phyloP scores from a whole-genome alignment of 2,888 invertebrate genomes.

The Melieria picta region DNA sequence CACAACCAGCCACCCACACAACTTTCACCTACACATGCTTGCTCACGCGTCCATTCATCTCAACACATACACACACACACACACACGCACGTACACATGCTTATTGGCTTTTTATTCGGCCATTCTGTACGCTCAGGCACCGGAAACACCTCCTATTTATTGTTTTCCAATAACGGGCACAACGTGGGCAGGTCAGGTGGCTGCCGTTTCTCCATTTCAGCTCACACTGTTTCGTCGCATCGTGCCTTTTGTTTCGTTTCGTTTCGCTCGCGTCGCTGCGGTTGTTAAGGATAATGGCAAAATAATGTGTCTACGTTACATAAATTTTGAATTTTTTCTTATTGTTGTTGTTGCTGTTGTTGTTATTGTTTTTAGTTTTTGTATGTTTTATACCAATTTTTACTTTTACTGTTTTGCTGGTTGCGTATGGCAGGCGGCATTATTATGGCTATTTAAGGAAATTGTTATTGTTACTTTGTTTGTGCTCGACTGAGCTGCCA shows the following conservation, averaged over 20 bases:
- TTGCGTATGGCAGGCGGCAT: conserved; percentile 29
- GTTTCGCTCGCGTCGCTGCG: not conserved
- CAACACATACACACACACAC: no score
- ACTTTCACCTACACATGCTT: no score
- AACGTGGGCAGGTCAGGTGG: not conserved
- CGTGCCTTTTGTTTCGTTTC: not conserved
- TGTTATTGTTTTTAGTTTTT: not conserved
- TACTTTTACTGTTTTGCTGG: not conserved
- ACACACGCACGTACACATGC: no score
- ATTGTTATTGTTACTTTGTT: conserved; percentile 38
- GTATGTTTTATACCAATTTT: not conserved
- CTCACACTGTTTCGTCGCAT: conserved; percentile 11
- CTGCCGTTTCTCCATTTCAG: not conserved
- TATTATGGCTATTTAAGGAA: conserved; percentile 40
- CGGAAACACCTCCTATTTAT: conserved; percentile 30
- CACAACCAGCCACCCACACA: no score
- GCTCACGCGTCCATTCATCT: no score
- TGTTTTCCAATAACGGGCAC: conserved; percentile 34
- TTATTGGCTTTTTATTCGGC: no score
- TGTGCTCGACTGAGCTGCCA: no score
- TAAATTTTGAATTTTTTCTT: conserved; percentile 39
- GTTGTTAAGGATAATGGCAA: conserved; percentile 42
- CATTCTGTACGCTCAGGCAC: not conserved
- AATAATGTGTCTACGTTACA: conserved; percentile 43
- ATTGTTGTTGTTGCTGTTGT: conserved; percentile 3